These are phyloP conservation scores for Drosophila leontia DNA, from an alignment of 1,140 invertebrate genomes.

Conservation along the genomic window DNA sequence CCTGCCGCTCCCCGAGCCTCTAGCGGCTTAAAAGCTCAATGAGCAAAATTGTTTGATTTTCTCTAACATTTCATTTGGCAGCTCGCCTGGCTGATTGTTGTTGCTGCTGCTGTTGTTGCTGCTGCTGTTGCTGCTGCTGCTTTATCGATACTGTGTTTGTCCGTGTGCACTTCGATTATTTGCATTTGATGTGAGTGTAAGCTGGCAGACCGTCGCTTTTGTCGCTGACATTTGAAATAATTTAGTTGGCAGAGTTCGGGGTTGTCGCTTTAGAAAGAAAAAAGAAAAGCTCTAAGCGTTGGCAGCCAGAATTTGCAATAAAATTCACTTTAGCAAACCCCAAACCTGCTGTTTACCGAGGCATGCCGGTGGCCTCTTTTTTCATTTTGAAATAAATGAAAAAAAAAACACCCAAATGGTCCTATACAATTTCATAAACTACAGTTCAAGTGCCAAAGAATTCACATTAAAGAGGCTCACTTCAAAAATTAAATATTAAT, in stretches of 20 bases:
- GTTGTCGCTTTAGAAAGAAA: conserved; percentile 57
- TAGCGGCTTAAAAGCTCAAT: conserved; percentile 76
- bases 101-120: conserved; percentile 6
- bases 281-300: conserved; percentile 15
- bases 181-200: conserved; percentile 58
- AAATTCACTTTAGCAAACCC: conserved; percentile 38
- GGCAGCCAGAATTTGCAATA: conserved; percentile 57
- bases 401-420: not conserved
- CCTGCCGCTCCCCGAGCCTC: conserved; percentile 22
- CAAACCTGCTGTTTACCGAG: conserved; percentile 31
- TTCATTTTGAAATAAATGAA: not conserved
- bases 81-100: conserved; percentile 28
- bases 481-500: not conserved
- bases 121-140: conserved; percentile 7
- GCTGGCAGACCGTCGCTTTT: conserved; percentile 44
- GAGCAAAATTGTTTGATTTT: conserved; percentile 75
- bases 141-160: conserved; percentile 23
- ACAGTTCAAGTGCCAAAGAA: not conserved
- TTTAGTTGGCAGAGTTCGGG: conserved; percentile 51
- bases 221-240: conserved; percentile 65
- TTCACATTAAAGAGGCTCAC: not conserved
- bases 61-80: conserved; percentile 62
- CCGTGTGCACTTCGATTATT: conserved; percentile 47
- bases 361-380: not conserved
- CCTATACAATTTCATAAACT: not conserved